Conservation (phyloP, 2,888 invertebrate species). For the Mactromeris polynyma region DNA sequence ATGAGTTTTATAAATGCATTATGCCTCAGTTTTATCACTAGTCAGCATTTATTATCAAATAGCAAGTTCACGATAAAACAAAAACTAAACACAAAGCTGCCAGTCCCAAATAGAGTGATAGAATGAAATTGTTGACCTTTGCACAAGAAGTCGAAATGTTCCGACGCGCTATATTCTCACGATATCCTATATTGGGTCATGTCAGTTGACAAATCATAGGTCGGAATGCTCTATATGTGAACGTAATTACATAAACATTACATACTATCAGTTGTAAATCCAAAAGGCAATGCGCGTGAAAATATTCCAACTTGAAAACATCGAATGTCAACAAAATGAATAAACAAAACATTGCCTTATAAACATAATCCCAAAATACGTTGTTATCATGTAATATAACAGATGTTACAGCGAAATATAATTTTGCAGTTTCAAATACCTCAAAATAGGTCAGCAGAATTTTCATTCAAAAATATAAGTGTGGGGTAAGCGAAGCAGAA, state of each 20-base stretch:
- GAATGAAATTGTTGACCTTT: too few relatives aligned
- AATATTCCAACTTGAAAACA: neutral
- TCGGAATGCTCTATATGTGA: neutral
- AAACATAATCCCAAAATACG: neutral
- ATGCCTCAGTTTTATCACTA: too few relatives aligned
- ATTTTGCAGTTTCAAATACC: constrained; percentile 19
- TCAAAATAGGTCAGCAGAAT: constrained; percentile 7
- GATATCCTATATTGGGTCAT: too few relatives aligned
- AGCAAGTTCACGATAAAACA: too few relatives aligned
- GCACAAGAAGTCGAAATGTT: too few relatives aligned
- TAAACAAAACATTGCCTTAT: neutral
- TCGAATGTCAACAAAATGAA: neutral
- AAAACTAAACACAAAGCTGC: too few relatives aligned
- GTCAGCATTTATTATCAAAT: too few relatives aligned
- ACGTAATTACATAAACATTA: constrained; percentile 10
- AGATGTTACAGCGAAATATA: neutral
- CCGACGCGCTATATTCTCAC: too few relatives aligned
- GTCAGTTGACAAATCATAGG: too few relatives aligned
- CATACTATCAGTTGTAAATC: neutral
- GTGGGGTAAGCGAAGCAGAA: neutral
- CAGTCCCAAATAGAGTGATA: too few relatives aligned
- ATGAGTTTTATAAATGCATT: too few relatives aligned
- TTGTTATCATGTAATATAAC: neutral
- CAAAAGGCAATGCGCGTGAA: neutral
- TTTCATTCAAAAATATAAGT: constrained; percentile 12